Conservation (phyloP, 1,140 invertebrate genomes). For the Fopius arisanus region DNA sequence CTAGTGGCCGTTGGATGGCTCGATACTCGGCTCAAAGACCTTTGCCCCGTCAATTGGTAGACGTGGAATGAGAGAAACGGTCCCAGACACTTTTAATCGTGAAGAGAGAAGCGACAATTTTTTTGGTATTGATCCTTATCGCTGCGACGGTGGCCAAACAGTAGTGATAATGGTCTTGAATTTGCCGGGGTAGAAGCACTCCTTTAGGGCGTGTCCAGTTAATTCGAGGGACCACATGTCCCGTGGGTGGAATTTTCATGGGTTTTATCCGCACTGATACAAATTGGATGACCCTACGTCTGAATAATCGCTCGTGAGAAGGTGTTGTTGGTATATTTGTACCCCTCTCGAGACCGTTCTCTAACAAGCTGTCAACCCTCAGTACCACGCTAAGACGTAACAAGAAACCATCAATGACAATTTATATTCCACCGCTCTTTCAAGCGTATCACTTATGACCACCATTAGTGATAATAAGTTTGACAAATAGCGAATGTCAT, state of each 20-base stretch:
- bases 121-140: not conserved
- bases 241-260: slow-evolving; percentile 29
- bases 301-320: slow-evolving; percentile 37
- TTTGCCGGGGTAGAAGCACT: not conserved
- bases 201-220: not conserved
- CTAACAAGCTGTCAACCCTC: slow-evolving; percentile 42
- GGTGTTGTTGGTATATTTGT: slow-evolving; percentile 31
- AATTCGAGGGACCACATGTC: slow-evolving; percentile 5
- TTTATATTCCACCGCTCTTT: not conserved
- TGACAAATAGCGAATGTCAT: not conserved
- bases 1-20: too few species aligned
- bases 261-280: slow-evolving; percentile 30
- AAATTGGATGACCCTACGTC: slow-evolving; percentile 41
- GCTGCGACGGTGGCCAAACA: not conserved
- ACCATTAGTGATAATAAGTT: not conserved
- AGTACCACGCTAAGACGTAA: not conserved
- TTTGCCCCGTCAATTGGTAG: too few species aligned
- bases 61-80: too few species aligned
- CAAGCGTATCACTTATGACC: not conserved
- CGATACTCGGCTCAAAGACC: too few species aligned
- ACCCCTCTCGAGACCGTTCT: slow-evolving; percentile 28
- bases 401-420: not conserved
- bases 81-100: too few species aligned
- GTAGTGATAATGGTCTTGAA: not conserved
- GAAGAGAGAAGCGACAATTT: not conserved